phyloP scores from a whole-genome alignment of 2,113 vertebrate genomes.

The Capra hircus region DNA sequence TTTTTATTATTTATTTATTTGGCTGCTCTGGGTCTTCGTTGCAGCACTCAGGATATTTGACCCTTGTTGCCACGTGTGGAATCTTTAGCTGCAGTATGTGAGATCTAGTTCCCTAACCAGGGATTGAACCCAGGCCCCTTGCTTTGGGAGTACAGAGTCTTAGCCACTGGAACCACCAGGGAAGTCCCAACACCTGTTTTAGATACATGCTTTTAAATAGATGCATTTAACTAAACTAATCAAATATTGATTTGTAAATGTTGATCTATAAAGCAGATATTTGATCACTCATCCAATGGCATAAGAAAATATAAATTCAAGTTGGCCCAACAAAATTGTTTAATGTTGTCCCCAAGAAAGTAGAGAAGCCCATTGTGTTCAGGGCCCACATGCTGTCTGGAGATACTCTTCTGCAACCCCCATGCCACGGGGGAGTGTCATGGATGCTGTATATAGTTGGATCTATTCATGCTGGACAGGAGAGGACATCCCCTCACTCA shows the following conservation, averaged over 20 bases:
- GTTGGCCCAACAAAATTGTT: neutral
- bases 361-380: neutral
- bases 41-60: neutral
- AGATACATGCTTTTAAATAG: neutral
- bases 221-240: neutral
- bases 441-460: neutral
- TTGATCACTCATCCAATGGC: neutral
- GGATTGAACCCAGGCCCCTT: neutral
- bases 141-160: neutral
- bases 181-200: neutral
- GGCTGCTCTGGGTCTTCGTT: neutral
- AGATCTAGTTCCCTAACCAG: neutral
- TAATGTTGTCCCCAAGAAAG: neutral
- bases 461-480: neutral
- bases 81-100: neutral
- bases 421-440: fast-evolving
- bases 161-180: neutral
- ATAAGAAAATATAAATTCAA: neutral
- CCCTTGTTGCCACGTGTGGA: neutral
- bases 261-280: neutral
- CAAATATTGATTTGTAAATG: neutral
- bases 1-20: neutral
- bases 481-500: neutral
- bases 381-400: neutral
- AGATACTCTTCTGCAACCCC: neutral